Percentiles rank a stretch among this genome's conserved stretches.
Conservation (phyloP, 2,888 invertebrate species). For the Entomobrya multifasciata region DNA sequence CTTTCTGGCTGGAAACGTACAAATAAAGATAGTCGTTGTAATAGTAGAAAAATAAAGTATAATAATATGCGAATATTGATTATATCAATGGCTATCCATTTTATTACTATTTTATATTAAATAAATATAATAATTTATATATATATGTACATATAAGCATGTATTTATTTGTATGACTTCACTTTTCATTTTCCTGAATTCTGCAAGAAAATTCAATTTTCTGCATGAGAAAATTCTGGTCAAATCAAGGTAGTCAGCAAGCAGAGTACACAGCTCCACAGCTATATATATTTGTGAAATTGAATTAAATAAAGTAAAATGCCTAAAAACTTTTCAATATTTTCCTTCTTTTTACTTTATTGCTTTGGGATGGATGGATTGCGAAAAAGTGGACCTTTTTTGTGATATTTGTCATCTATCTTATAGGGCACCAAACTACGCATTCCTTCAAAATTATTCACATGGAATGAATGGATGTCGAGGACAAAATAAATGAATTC, state of each 20-base stretch:
- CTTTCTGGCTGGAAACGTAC: too few relatives aligned
- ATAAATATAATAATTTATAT: not conserved
- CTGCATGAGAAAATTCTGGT: slow-evolving; percentile 72
- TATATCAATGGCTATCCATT: too few relatives aligned
- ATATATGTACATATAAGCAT: too few relatives aligned
- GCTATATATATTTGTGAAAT: slow-evolving; percentile 67
- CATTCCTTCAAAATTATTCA: too few relatives aligned
- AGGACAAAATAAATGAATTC: too few relatives aligned
- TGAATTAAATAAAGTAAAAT: slow-evolving; percentile 65
- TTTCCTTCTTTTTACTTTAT: slow-evolving; percentile 33
- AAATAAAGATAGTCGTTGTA: not conserved
- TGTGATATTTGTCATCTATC: slow-evolving; percentile 29
- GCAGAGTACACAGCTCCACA: too few relatives aligned
- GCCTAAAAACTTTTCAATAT: slow-evolving; percentile 64
- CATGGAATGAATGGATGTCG: too few relatives aligned
- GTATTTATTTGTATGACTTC: slow-evolving; percentile 47
- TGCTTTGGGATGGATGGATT: slow-evolving; percentile 28
- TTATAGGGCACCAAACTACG: not conserved
- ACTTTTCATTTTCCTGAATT: slow-evolving; percentile 75
- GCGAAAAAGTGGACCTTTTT: slow-evolving; percentile 5
- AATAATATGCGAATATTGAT: not conserved
- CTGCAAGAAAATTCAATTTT: slow-evolving; percentile 76
- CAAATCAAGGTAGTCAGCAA: slow-evolving; percentile 72
- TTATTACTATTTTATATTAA: not conserved
- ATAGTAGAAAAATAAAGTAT: not conserved